Evolutionary conservation across 1,140 invertebrate genomes (phyloP), one percentile per base, ranked within the genome.

Genomic region (Spodoptera litura): DNA sequence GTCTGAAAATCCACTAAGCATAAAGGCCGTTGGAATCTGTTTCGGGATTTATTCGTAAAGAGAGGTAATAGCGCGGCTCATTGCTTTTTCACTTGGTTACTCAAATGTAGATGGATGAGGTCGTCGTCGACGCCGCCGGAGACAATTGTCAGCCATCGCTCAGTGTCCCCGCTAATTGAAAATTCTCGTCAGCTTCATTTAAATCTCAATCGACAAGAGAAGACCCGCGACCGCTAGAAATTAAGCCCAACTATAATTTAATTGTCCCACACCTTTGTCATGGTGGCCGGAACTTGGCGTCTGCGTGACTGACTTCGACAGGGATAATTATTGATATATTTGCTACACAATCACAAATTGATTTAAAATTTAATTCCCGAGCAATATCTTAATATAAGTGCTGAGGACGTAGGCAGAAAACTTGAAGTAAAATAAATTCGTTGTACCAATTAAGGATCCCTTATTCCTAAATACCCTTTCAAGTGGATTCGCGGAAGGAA

Each of bases 31-130:
- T 80, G 78, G 83, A 88, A 90, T 89, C 85, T 88, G 85, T 87
- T 86, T 75, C 73, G 83, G 81, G 88, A 90, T 91, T 91, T 91
- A 88, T 90, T 90, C 88, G 86, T 89, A 87, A 92, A 91, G 88
- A 91, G 84, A 90, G 87, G 89, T 92, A 93, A 93, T 94, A 92
- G 89, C 90, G 87, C 91, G 90, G 84, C 84, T 92, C 93, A 94
- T 94, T 93, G 90, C 90, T 89, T 93, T 93, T 93, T 93, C 91
- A 91, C 90, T 94, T 89, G 89, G 93, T 93, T 93, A 93, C 91
- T 91, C 93, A 93, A 94, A 94, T 93, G 91, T 92, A 93, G 93
- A 93, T 88, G 87, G 88, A 94, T 94, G 91, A 88, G 88, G 83
- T 88, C 86, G 89, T 85, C 85, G 85, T 81, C 85, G 86, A 85